Conservation (phyloP, 2,888 invertebrate species). For the Rhyacophila evoluta region DNA sequence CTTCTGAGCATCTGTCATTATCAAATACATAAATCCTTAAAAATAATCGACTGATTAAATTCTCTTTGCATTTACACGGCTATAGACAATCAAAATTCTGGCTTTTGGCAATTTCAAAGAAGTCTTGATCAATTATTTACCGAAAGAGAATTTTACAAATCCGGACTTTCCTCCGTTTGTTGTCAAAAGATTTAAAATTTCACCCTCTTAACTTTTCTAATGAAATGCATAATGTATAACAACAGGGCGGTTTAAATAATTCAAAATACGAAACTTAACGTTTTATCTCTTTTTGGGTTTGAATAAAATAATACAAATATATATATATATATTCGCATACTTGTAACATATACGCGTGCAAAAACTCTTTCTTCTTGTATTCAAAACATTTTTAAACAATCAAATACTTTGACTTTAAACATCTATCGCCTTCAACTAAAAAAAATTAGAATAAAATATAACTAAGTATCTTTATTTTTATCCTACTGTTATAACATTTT, state of each 20-base stretch:
- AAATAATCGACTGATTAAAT: background rate
- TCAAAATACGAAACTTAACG: background rate
- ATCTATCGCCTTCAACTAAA: too few species aligned
- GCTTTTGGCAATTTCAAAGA: background rate
- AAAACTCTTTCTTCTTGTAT: too few species aligned
- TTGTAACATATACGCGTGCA: too few species aligned
- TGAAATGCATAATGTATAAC: constrained; percentile 22
- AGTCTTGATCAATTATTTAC: background rate
- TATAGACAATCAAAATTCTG: background rate
- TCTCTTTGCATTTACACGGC: background rate
- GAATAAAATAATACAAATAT: background rate
- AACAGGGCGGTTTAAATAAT: background rate
- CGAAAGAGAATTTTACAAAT: background rate
- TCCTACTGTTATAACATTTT: too few species aligned
- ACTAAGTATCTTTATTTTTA: too few species aligned
- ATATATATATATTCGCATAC: too few species aligned
- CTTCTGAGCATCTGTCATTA: background rate
- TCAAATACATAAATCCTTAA: background rate
- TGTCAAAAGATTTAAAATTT: constrained; percentile 14
- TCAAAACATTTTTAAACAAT: too few species aligned
- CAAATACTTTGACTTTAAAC: too few species aligned
- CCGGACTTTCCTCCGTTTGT: background rate
- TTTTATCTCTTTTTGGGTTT: background rate
- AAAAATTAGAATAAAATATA: too few species aligned
- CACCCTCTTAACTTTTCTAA: background rate